Evolutionary conservation across 2,113 vertebrate genomes (phyloP), one percentile per base, ranked within the genome.

Genomic region (Gymnarchus niloticus): DNA sequence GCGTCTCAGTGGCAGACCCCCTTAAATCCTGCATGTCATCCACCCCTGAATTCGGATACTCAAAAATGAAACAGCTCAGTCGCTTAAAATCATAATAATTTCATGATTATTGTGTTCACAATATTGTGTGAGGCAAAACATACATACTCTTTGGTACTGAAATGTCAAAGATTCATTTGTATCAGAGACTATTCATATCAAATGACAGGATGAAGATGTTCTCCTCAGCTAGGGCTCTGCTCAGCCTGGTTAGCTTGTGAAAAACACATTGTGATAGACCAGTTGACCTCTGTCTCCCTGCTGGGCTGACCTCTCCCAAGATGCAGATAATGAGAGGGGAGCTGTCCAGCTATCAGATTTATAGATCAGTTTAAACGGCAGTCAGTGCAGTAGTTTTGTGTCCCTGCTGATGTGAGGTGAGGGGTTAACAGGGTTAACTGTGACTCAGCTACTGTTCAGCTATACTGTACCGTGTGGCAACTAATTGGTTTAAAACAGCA

Each of bases 401-500:
- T 54, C 6, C 23, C 76, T 19, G 41, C 44, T 21, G 76, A 23
- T 48, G 19, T 12, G 17, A 44, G 37, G 37, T 33, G 76, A 44
- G 3, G 76, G 14, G 76, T 28, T 83, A 52, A 59, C 56, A n/a
- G 12, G 10, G 56, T 41, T 59, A 33, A 21, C 82, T 57, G 3
- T 57, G 56, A 54, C 5, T 54, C 52, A 7, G 52, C 52, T 14
- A 54, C 52, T 14, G 52, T 54, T 6, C 14, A 83, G 82, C 82
- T 83, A n/a, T n/a, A n/a, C n/a, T 83, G 6, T 83, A 33, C 44
- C 82, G 56, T 83, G 59, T 57, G 44, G 82, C 54, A 19, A 56
- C 28, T 83, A 65, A 84, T 69, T 69, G 83, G 56, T 33, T 41
- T 41, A 84, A 61, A 61, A 84, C 56, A 84, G 83, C 57, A 17